A percentile compares a stretch with the other conserved stretches of the same genome.
Evolutionary conservation across 2,797 vertebrate species (phyloP).

Genomic region (Sorex maritimensis): DNA sequence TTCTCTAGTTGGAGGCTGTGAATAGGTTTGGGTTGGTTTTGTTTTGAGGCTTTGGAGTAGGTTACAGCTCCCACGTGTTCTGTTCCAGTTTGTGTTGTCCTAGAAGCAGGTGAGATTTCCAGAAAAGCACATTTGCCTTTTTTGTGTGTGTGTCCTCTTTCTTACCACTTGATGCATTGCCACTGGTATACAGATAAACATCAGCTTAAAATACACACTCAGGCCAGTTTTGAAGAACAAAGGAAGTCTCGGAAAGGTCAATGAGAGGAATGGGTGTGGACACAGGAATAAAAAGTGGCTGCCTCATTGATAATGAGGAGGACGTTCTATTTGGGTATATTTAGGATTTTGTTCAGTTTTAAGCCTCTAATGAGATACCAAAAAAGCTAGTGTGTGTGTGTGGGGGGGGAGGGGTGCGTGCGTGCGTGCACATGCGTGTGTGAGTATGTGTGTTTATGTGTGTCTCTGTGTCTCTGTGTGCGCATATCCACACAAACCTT

Average conservation of each 20-base stretch:
- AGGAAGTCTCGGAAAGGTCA: slow-evolving; percentile 28
- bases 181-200: slow-evolving; percentile 34
- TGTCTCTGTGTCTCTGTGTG: background rate
- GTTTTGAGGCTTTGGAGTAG: background rate
- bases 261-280: slow-evolving; percentile 33
- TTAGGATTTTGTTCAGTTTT: slow-evolving; percentile 25
- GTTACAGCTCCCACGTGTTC: background rate
- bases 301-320: slow-evolving; percentile 32
- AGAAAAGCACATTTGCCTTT: background rate
- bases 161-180: background rate
- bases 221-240: slow-evolving; percentile 31
- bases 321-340: background rate
- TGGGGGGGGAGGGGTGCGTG: too few relatives aligned
- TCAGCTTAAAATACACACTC: background rate
- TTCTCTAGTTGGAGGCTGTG: background rate
- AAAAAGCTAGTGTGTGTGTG: background rate
- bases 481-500: background rate
- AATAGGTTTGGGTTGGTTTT: background rate
- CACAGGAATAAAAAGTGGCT: background rate
- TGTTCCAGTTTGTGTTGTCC: background rate
- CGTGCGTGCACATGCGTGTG: too few relatives aligned
- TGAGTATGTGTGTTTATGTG: too few relatives aligned
- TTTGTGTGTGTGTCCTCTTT: background rate
- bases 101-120: background rate
- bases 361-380: slow-evolving; percentile 6